Conservation (phyloP, 2,888 invertebrate genomes). For the Gymnocheta viridis region DNA sequence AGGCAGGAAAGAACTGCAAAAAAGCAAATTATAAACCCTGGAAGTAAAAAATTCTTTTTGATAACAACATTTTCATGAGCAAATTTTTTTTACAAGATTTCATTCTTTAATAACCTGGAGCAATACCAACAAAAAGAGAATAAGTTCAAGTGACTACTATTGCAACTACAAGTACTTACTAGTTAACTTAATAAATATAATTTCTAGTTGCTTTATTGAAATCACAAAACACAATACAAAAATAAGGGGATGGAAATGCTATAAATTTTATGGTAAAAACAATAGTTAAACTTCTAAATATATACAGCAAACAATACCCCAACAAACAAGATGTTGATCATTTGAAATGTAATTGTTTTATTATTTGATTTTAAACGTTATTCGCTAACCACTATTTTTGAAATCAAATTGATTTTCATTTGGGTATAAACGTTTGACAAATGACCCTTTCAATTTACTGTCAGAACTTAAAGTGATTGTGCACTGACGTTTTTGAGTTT, state of each 20-base stretch:
- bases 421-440: no score
- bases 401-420: no score
- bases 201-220: conserved; percentile 48
- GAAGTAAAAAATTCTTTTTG: neutral
- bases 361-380: no score
- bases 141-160: conserved; percentile 49
- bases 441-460: no score
- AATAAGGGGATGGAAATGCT: conserved; percentile 46
- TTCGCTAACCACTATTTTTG: no score
- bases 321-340: no score
- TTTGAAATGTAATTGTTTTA: no score
- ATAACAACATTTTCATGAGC: no score
- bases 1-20: no score
- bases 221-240: conserved; percentile 4
- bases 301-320: conserved; percentile 44
- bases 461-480: no score
- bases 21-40: no score
- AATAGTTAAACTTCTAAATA: conserved; percentile 58
- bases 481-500: no score
- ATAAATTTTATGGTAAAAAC: conserved; percentile 61
- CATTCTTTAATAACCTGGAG: conserved; percentile 12
- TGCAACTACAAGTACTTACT: conserved; percentile 32
- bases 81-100: neutral
- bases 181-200: conserved; percentile 49
- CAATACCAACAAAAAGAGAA: neutral